Base-by-base conservation (phyloP, 2,797 vertebrate genomes). In the Catostomus latipinnis region DNA sequence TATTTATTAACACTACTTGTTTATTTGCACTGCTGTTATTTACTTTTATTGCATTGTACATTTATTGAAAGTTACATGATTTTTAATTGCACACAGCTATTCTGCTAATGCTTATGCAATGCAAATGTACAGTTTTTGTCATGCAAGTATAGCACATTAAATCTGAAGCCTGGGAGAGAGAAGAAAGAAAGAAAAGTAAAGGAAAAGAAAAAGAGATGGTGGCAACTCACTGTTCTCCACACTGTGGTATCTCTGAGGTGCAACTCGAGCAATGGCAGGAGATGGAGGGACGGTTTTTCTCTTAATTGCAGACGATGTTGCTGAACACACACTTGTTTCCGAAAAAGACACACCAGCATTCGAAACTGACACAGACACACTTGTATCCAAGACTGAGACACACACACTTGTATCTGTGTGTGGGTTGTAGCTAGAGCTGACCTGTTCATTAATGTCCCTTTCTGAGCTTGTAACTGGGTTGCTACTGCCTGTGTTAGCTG, bases 201-300 rank as follows among this genome's bases (percentile, higher is more conserved):
- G 2, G 34, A 34, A 34, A 34, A 34, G 34, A 34, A 34, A 34
- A 34, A 34, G 34, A 34, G 0, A 34, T 34, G 34, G 34, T 34
- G 34, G 34, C 34, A 34, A 80, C 96, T 96, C 94, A 99, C 98
- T 96, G 83, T 96, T 97, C 88, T 97, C 96, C 84, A 96, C 95
- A 87, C 97, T 92, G 88, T 98, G 77, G 61, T 66, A 75, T 76
- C 82, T 80, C 16, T 83, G 98, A 0, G 98, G 98, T 0, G 97
- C 97, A 52, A 99, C 97, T 79, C 98, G 93, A 18, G 98, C 98
- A 58, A 99, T 94, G 0, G 96, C 97, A 1, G 97, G 97, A 13
- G 96, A 96, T 14, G 95, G 94, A 0, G 95, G 93, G 76, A 96
- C 94, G 72, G 94, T 91, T 88, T 93, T 95, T 63, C 94, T 95